Evolutionary conservation across 2,113 vertebrate genomes (phyloP).

Genomic region (Apeltes quadracus): DNA sequence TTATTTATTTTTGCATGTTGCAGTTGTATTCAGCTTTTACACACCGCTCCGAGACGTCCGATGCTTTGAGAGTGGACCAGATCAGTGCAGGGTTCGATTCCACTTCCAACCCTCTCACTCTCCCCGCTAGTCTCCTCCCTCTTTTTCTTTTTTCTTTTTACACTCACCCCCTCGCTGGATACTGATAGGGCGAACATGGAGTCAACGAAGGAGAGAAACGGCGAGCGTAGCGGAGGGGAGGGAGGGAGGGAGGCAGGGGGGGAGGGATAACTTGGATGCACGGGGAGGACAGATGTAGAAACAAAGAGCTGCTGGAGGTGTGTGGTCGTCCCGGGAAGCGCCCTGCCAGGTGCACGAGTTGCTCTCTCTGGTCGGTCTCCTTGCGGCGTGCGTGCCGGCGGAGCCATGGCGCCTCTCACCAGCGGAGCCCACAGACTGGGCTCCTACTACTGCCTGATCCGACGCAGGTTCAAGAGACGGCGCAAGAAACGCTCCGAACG

Average conservation of each 20-base stretch:
- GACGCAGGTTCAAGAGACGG: constrained; percentile 79
- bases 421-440: constrained; percentile 61
- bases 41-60: not conserved
- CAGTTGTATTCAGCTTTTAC: not conserved
- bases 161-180: constrained; percentile 47
- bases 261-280: constrained; percentile 45
- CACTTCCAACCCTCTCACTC: not conserved
- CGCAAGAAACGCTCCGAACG: constrained; percentile 83
- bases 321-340: constrained; percentile 44
- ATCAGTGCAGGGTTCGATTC: not conserved
- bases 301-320: constrained; percentile 71
- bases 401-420: constrained; percentile 76
- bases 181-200: constrained; percentile 70
- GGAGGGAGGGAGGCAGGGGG: constrained; percentile 32
- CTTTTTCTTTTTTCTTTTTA: constrained; percentile 46
- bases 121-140: constrained; percentile 49
- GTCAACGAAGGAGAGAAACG: constrained; percentile 56
- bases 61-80: not conserved
- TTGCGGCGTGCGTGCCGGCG: not conserved
- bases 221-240: constrained; percentile 12
- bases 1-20: not conserved
- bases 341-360: constrained; percentile 15
- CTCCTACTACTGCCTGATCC: constrained; percentile 72
- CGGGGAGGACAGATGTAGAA: constrained; percentile 53
- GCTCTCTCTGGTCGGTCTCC: no score